Percentiles rank a stretch among this genome's conserved stretches.
Evolutionary conservation across 2,888 invertebrate genomes (phyloP).

Genomic region (Epirrhoe alternata): DNA sequence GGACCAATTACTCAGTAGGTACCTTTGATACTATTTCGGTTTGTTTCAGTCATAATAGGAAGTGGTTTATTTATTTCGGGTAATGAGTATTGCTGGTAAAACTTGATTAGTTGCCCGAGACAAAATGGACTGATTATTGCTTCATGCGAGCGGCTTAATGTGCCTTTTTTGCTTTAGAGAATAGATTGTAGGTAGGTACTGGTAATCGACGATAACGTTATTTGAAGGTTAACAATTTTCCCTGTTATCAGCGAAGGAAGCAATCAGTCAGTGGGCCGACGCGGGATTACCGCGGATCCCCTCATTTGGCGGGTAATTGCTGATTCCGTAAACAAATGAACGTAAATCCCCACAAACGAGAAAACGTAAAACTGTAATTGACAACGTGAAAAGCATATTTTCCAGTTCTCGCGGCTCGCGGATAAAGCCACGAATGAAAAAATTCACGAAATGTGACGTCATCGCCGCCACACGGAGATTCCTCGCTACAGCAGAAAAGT

Average conservation of each 20-base stretch:
- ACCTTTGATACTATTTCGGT: neutral
- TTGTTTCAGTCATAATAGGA: neutral
- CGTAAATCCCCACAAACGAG: constrained; percentile 29
- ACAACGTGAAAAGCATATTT: constrained; percentile 37
- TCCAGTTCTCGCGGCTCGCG: constrained; percentile 18
- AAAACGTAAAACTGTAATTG: constrained; percentile 33
- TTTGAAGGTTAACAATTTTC: neutral
- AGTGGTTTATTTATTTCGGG: neutral
- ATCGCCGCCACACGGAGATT: constrained; percentile 15
- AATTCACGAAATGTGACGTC: constrained; percentile 28
- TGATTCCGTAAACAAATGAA: constrained; percentile 26
- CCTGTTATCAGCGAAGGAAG: neutral
- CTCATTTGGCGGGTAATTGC: constrained; percentile 16
- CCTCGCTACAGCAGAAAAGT: neutral
- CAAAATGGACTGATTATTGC: no score
- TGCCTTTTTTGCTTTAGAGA: no score
- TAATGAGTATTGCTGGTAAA: neutral
- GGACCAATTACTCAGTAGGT: neutral
- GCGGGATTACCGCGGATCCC: constrained; percentile 3
- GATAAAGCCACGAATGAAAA: constrained; percentile 25
- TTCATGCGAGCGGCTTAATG: no score
- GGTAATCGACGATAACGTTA: neutral
- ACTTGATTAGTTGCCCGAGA: no score
- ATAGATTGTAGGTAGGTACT: neutral
- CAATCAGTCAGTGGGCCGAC: constrained; percentile 1